Evolutionary conservation across 1,140 invertebrate genomes (phyloP), one percentile per base, ranked within the genome.

Genomic region (Drosophila lowei): DNA sequence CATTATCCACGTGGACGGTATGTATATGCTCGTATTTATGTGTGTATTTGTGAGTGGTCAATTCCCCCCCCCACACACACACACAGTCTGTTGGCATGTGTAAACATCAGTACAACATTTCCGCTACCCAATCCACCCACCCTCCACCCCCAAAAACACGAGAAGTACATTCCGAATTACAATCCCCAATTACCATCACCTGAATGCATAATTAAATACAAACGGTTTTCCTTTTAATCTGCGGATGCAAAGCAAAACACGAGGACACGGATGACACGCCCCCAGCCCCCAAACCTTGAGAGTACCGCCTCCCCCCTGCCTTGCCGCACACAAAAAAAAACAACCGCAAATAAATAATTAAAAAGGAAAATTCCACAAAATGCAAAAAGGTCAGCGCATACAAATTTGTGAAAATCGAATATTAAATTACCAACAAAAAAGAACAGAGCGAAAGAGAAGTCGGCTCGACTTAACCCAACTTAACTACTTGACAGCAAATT

Each of bases 401-500:
- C 34, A 85, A 85, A 81, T 86, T 85, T 86, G 81, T 75, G 68
- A 70, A 88, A 88, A 88, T 88, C 79, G 84, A 88, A 88, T 88
- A 88, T 88, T 88, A 88, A 88, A 88, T 88, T 86, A 86, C 83
- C 56, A 83, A 70, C 63, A 56, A 46, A 56, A 21, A 25, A 18
- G 21, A 18, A 30, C 46, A 38, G 34, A 11, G 41, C 57, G 46
- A 61, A 30, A 66, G 42, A 50, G 53, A 41, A 64, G 64, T 47
- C 59, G 65, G 75, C 79, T 88, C 83, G 83, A 88, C 83, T 88
- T 88, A 88, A 88, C 83, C 83, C 84, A 88, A 88, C 83, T 88
- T 88, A 88, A 88, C 83, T 88, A 78, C 86, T 86, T 90, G 86
- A 90, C 85, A 83, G 86, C 77, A 90, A 86, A 90, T 84, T 90